Evolutionary conservation across 2,797 vertebrate genomes (phyloP).

Genomic region (Hemibagrus guttatus): DNA sequence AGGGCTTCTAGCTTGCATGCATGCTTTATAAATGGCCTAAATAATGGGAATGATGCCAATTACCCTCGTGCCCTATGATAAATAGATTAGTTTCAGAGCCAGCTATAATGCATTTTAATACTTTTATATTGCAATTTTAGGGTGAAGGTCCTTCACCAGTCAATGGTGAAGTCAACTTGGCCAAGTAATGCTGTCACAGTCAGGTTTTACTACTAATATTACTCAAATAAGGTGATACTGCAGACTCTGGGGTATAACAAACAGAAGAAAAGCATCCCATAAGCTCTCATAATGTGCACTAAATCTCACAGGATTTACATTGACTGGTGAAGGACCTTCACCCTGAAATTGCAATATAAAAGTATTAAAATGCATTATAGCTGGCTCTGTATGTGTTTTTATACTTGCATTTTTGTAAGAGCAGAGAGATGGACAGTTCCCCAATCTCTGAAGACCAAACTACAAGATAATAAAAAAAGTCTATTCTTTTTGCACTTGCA

Average conservation of each 20-base stretch:
- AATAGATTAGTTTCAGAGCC: constrained; percentile 47
- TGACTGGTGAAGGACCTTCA: constrained; percentile 54
- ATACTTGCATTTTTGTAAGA: constrained; percentile 65
- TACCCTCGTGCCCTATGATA: constrained; percentile 43
- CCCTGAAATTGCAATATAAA: constrained; percentile 74
- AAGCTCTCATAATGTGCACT: no score
- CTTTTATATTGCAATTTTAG: constrained; percentile 73
- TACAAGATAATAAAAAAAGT: constrained; percentile 72
- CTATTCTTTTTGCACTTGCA: constrained; percentile 66
- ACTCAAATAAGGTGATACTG: constrained; percentile 39
- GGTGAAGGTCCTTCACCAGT: constrained; percentile 59
- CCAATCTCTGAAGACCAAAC: constrained; percentile 66
- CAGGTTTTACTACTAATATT: no score
- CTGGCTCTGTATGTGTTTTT: constrained; percentile 69
- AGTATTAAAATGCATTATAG: constrained; percentile 61
- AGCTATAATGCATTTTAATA: constrained; percentile 60
- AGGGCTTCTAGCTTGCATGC: constrained; percentile 29
- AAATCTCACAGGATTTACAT: constrained; percentile 7
- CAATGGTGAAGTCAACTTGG: no score
- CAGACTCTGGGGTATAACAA: constrained; percentile 38
- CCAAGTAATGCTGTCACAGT: no score
- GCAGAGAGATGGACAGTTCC: constrained; percentile 59
- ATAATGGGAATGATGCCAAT: constrained; percentile 59
- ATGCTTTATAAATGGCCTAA: constrained; percentile 60
- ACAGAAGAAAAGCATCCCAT: no score